Conservation (phyloP, 2,113 vertebrate species). For the Centropristis striata region DNA sequence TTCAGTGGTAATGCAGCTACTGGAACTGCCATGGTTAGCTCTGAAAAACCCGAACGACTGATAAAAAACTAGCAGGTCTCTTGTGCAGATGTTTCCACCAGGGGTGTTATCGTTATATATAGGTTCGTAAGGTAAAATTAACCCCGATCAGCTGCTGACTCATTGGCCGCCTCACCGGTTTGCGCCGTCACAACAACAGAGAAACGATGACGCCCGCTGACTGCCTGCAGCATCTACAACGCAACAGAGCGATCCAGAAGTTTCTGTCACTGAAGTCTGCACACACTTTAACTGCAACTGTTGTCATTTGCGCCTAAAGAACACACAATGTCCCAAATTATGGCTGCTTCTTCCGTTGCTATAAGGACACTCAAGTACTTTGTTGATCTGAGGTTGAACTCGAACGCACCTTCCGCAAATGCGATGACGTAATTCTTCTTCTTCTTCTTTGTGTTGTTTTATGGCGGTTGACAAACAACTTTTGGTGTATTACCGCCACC, state of each 20-base stretch:
- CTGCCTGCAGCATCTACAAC: conserved; percentile 34
- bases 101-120: conserved; percentile 35
- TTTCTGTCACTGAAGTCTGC: not conserved
- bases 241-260: conserved; percentile 12
- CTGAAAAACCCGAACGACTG: conserved; percentile 16
- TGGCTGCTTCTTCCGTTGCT: not conserved
- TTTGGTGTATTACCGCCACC: no score
- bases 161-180: conserved; percentile 74
- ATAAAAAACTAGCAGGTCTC: not conserved
- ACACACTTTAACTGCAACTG: not conserved
- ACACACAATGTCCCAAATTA: not conserved
- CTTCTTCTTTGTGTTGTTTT: no score
- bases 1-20: conserved; percentile 80
- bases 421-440: no score
- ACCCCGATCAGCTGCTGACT: conserved; percentile 78
- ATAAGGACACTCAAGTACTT: not conserved
- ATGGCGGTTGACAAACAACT: no score
- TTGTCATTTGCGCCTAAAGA: accelerated
- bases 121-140: conserved; percentile 52
- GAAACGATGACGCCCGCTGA: conserved; percentile 58
- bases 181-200: conserved; percentile 78
- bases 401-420: conserved; percentile 54
- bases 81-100: not conserved
- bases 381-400: conserved; percentile 18
- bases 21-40: conserved; percentile 80